Base-by-base conservation (phyloP, 53 echinoderm and acorn worm species). In the Echinometra lucunter region DNA sequence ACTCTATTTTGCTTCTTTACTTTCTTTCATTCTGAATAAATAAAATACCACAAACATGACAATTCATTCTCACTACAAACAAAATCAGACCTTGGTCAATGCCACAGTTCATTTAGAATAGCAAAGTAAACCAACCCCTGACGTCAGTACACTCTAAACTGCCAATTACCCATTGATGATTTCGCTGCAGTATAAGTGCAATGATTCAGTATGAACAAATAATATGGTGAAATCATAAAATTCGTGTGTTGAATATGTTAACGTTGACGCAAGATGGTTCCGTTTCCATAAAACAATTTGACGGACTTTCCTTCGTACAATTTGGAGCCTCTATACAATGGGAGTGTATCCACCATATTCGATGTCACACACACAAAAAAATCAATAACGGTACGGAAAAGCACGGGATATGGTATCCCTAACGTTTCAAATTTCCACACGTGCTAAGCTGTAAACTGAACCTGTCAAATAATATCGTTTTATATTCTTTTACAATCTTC, bases 361-460 rank as follows among this genome's bases (percentile, higher is more conserved):
- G 34, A 60, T 37, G 35, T 66, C 90, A 56, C 38, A 58, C 3
- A n/a, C n/a, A n/a, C n/a, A n/a, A n/a, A n/a, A n/a, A 90, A 90
- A 60, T 90, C 85, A 85, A 85, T 85, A 85, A 85, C 28, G 49
- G 85, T n/a, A 17, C 19, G 10, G 49, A 49, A 85, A 85, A 18
- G 2, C 49, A 85, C 28, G 25, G 49, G 44, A 89, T 89, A 58
- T 27, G 30, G 9, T 89, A 58, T 58, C 34, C 38, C 40, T 60
- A 37, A 27, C 89, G 57, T 89, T 89, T 89, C 57, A 25, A 35
- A 60, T 89, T 58, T 16, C 57, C 58, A 58, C 89, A 63, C 89
- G 89, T 89, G 89, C 60, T 34, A 35, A 27, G 35, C 57, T 89
- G 89, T 89, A 89, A 60, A 40, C 3, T 60, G 89, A 89, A 89